Conservation (phyloP, 2,113 vertebrate genomes). For the Pelodiscus sinensis region DNA sequence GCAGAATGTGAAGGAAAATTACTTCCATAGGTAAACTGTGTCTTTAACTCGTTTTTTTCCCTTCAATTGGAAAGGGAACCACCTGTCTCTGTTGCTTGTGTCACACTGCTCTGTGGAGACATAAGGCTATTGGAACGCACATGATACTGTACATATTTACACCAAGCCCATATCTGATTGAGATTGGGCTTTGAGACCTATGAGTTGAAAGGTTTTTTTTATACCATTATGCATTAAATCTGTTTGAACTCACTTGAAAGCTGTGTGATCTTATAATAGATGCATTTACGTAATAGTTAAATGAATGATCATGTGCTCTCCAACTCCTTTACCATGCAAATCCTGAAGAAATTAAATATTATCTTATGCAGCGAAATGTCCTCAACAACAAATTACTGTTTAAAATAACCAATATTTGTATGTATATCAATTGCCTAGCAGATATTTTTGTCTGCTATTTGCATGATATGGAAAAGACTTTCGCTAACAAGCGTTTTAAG, state of each 20-base stretch:
- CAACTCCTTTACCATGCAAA: conserved; percentile 70
- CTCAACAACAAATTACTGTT: conserved; percentile 72
- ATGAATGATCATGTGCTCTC: conserved; percentile 59
- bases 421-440: conserved; percentile 74
- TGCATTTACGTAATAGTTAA: conserved; percentile 70
- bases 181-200: conserved; percentile 71
- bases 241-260: conserved; percentile 63
- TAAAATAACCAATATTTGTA: conserved; percentile 76
- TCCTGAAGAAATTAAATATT: conserved; percentile 71
- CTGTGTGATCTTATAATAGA: conserved; percentile 52
- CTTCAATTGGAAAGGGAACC: conserved; percentile 77
- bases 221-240: conserved; percentile 76
- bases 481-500: conserved; percentile 67
- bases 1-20: conserved; percentile 62
- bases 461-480: conserved; percentile 72
- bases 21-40: conserved; percentile 75
- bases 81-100: conserved; percentile 79
- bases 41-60: conserved; percentile 60
- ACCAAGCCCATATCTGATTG: conserved; percentile 72
- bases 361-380: conserved; percentile 72
- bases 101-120: conserved; percentile 80
- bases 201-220: conserved; percentile 72
- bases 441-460: conserved; percentile 77
- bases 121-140: conserved; percentile 72
- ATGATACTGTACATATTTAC: conserved; percentile 80